Percentiles rank a stretch among this genome's conserved stretches.
Evolutionary conservation across 2,888 invertebrate genomes (phyloP).

Genomic region (Leptopilina myrica): DNA sequence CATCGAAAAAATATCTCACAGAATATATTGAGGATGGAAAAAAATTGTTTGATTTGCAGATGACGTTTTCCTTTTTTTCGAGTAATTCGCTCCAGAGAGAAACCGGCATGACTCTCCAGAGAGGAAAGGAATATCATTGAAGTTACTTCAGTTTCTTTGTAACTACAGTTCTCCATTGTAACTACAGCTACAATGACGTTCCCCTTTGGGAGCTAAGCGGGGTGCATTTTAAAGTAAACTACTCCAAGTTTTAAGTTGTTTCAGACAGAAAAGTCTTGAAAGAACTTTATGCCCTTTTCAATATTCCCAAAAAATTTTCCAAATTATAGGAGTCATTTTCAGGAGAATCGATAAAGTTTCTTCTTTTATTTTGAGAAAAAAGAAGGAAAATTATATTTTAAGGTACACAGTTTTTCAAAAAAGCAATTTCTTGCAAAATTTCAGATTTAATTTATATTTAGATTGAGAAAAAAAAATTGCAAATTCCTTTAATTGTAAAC

Average conservation of each 20-base stretch:
- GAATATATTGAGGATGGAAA: not conserved
- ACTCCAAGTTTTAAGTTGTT: not conserved
- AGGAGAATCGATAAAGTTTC: no score
- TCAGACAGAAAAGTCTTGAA: not conserved
- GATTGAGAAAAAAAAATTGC: no score
- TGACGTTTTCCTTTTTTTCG: not conserved
- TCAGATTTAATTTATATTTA: no score
- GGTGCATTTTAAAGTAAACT: slow-evolving; percentile 34
- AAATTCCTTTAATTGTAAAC: no score
- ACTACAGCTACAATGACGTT: slow-evolving; percentile 25
- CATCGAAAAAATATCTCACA: no score
- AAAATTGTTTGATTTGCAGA: not conserved
- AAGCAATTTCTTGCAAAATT: no score
- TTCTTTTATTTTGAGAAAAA: no score
- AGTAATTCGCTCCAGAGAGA: not conserved
- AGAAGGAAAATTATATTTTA: no score
- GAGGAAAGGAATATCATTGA: not conserved
- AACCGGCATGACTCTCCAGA: slow-evolving; percentile 7
- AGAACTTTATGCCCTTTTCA: not conserved
- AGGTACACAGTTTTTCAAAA: no score
- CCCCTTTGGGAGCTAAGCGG: slow-evolving; percentile 9
- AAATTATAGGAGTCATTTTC: no score
- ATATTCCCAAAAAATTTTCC: no score
- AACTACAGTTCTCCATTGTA: slow-evolving; percentile 23
- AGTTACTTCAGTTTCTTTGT: slow-evolving; percentile 28